Base-by-base conservation (phyloP, 1,140 invertebrate genomes). In the Hermetia illucens region DNA sequence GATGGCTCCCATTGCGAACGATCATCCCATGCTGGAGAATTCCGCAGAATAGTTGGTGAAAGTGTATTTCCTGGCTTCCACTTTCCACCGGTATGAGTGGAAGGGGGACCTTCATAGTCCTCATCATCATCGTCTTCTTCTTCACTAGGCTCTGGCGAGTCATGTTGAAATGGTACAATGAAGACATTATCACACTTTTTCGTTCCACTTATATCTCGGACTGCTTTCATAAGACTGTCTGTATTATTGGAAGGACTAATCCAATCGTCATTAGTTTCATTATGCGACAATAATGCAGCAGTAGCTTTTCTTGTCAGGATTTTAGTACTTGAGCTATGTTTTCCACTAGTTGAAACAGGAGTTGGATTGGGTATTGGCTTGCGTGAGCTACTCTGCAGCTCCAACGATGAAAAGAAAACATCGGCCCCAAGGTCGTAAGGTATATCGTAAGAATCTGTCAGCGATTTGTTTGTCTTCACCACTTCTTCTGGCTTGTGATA, bases 371-470 rank as follows among this genome's bases (percentile, higher is more conserved):
- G 44, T 2, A 68, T 55, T 24, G 60, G 66, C 38, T 65, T 62
- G 47, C 72, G 82, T 0, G 69, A 61, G 44, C 76, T 85, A 44
- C 83, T 86, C 53, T 85, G 82, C 12, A 90, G 56, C 52, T 88
- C 81, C 18, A 91, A 58, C 1, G 81, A 85, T 17, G 77, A 84
- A 51, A 90, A 91, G 51, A 90, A 89, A 12, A 83, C 74, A 50
- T 84, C 82, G 1, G 82, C 81, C 22, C 79, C 81, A 4, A 82
- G 56, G 30, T 70, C 64, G 36, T 73, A 71, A 2, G 61, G 48
- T 0, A 54, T 40, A 15, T 57, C 55, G 32, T 61, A 61, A 13
- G 43, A 29, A 16, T 59, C 53, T 1, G 45, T 44, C n/a, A 59
- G 15, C 1, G 47, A 40, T 22, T 60, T 60, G 1, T 54, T 49